Evolutionary conservation across 2,888 invertebrate species (phyloP).

Genomic region (Trachelus troglodyta): DNA sequence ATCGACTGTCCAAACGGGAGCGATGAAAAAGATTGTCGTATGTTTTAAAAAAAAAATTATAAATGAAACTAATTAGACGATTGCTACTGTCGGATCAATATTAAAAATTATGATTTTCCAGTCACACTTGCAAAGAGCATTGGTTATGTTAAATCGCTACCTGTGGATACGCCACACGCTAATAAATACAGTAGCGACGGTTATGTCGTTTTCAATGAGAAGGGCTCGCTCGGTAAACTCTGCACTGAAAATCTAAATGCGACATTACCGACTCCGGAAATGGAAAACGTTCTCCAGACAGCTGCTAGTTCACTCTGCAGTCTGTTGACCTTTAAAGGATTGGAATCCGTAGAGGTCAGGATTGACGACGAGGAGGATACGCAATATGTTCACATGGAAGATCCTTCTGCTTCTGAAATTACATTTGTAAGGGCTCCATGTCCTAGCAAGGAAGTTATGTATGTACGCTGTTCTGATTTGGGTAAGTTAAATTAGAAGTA

Average conservation of each 20-base stretch:
- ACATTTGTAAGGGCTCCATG: conserved; percentile 84
- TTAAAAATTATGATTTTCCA: conserved; percentile 57
- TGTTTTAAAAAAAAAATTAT: conserved; percentile 63
- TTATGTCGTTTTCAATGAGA: conserved; percentile 88
- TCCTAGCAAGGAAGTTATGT: conserved; percentile 80
- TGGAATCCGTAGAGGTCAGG: conserved; percentile 76
- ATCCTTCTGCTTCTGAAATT: conserved; percentile 84
- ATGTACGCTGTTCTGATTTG: conserved; percentile 81
- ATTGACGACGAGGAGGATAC: conserved; percentile 71
- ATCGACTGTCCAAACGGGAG: conserved; percentile 88
- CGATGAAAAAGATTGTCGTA: conserved; percentile 88
- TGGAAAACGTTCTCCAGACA: conserved; percentile 73
- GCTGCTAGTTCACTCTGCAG: conserved; percentile 84
- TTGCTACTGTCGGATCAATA: neutral
- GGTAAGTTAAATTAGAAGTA: conserved; percentile 68
- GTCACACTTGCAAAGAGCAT: conserved; percentile 82
- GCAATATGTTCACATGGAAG: conserved; percentile 84
- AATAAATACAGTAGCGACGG: conserved; percentile 79
- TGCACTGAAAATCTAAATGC: conserved; percentile 83
- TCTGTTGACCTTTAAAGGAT: conserved; percentile 79
- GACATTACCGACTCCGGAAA: conserved; percentile 67
- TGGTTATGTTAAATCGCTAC: conserved; percentile 73
- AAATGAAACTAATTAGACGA: conserved; percentile 11
- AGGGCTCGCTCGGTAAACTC: conserved; percentile 82
- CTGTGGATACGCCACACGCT: conserved; percentile 77